phyloP scores from a whole-genome alignment of 2,113 vertebrate species.

The Ophthalmolycus amberensis region DNA sequence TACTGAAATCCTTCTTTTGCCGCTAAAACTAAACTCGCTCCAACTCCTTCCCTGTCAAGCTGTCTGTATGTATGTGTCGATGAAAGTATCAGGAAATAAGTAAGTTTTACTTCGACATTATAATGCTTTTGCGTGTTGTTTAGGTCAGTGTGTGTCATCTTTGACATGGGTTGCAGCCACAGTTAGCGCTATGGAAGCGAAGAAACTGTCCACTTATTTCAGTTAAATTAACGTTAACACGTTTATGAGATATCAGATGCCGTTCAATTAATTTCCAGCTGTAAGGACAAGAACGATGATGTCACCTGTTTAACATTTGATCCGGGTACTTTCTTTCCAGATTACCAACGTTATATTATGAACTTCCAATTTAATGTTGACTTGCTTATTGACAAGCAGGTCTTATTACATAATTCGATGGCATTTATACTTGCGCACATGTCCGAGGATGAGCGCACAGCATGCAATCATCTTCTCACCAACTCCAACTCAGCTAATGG shows the following conservation, averaged over 20 bases:
- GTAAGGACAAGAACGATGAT: neutral
- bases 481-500: neutral
- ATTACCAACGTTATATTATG: too few species aligned
- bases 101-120: neutral
- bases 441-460: neutral
- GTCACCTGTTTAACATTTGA: neutral
- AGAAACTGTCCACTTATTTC: neutral
- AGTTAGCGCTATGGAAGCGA: neutral
- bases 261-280: neutral
- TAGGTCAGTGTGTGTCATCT: neutral
- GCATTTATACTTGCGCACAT: neutral
- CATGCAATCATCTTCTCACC: neutral
- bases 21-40: slow-evolving; percentile 77
- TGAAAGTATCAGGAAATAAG: neutral
- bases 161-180: neutral
- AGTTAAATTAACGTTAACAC: neutral
- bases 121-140: neutral
- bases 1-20: slow-evolving; percentile 54
- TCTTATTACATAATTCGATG: neutral
- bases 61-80: neutral
- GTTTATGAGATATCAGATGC: too few species aligned
- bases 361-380: neutral
- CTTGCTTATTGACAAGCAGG: neutral
- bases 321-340: too few species aligned
- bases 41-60: fast-evolving